Conservation (phyloP, 2,888 invertebrate species). For the Dicyrtomina minuta region DNA sequence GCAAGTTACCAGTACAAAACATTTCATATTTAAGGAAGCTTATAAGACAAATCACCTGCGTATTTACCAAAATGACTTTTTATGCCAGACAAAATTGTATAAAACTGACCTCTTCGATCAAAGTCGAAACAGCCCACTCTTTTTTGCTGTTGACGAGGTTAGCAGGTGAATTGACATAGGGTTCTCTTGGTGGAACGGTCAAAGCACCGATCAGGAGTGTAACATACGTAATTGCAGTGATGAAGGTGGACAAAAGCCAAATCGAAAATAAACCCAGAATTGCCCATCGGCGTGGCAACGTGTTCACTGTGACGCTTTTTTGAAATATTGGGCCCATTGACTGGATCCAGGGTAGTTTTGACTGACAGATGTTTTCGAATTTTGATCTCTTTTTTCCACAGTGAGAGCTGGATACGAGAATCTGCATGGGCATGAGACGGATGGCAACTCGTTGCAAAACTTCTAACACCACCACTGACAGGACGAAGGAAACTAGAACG, state of each 20-base stretch:
- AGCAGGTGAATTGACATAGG: neutral
- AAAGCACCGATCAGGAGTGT: neutral
- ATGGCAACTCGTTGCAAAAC: neutral
- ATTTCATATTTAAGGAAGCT: neutral
- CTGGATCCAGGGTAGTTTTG: slow-evolving; percentile 6
- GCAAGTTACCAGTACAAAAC: too few relatives aligned
- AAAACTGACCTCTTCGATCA: neutral
- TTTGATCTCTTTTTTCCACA: neutral
- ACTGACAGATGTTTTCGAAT: too few relatives aligned
- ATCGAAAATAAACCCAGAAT: too few relatives aligned
- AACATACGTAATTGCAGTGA: neutral
- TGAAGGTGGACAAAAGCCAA: slow-evolving; percentile 1
- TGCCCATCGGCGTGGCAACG: too few relatives aligned
- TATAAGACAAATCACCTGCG: too few relatives aligned
- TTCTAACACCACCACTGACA: neutral
- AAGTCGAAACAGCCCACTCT: neutral
- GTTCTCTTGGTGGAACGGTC: neutral
- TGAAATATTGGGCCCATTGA: neutral
- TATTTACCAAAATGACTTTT: too few relatives aligned
- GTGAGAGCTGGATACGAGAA: too few relatives aligned
- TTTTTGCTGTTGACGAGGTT: neutral
- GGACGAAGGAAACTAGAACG: neutral
- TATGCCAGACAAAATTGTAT: too few relatives aligned
- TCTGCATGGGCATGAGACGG: neutral
- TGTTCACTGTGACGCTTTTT: neutral